Evolutionary conservation across 2,113 vertebrate species (phyloP), one percentile per base, ranked within the genome.

Genomic region (Cichladusa arquata): DNA sequence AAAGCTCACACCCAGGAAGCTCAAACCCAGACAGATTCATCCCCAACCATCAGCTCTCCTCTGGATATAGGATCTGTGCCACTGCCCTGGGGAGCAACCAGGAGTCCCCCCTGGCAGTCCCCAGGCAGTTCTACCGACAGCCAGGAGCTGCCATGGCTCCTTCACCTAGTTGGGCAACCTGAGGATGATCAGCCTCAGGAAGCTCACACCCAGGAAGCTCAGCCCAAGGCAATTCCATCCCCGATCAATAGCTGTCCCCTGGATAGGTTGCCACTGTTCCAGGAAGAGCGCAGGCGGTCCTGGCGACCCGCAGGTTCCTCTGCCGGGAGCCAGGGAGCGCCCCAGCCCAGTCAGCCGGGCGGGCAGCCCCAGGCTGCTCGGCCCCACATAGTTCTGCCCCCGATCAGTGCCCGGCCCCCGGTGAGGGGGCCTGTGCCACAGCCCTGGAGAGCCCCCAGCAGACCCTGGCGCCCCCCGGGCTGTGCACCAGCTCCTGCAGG

Each of bases 11-110:
- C 45, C 16, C 2, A 47, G 69, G 57, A 57, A 57, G 23, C 28
- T 58, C 79, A 58, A 22, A 8, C 36, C 7, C 54, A 44, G 36
- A 29, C 40, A 56, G 22, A 5, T 81, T 22, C 13, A 12, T 44
- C 3, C 1, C 12, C 4, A 0, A 4, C 4, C 44, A 9, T 4
- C 12, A 24, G 23, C 33, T 44, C 7, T 19, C 12, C 51, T 36
- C 44, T 19, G 51, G 29, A 34, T 1, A 6, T 11, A 24, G 7
- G 5, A 3, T 13, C 44, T 36, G 36, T 38, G 60, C 15, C 77
- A 45, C 26, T 0, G 0, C 10, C 28, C 31, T 2, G 2, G 9
- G 26, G 4, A 65, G 26, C 2, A 0, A 2, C 20, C 31, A 13
- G 18, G 17, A 50, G 14, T 5, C 17, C 57, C 34, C 26, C 14